Conservation (phyloP, 2,113 vertebrate genomes). For the Chinchilla lanigera region DNA sequence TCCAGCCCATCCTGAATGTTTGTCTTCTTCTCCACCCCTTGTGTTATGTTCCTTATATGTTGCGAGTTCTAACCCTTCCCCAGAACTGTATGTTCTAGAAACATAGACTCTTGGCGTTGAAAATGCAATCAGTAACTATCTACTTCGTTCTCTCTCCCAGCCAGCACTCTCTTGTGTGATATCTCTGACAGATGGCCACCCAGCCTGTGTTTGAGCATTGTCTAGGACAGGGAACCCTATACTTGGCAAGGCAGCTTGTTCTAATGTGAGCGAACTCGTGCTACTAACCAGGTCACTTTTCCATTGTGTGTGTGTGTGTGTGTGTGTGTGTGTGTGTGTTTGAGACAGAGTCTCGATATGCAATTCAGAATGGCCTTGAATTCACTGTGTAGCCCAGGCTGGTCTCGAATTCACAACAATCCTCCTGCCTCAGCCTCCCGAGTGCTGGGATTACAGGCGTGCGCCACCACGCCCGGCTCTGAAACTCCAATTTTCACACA, state of each 20-base stretch:
- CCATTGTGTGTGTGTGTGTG: no score
- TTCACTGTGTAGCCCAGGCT: no score
- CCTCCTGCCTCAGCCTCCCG: no score
- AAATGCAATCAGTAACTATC: slow-evolving; percentile 32
- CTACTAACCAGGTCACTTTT: background rate
- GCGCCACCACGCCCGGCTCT: no score
- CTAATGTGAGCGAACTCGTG: background rate
- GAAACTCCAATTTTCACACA: slow-evolving; percentile 5
- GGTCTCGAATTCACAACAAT: no score
- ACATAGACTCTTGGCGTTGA: slow-evolving; percentile 29
- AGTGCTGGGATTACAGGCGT: no score
- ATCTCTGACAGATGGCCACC: slow-evolving; percentile 49
- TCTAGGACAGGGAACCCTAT: slow-evolving; percentile 48
- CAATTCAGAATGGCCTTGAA: no score
- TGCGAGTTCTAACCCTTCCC: background rate
- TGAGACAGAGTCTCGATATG: no score
- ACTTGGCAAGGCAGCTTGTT: slow-evolving; percentile 39
- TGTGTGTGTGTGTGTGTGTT: no score
- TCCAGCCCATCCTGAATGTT: slow-evolving; percentile 3
- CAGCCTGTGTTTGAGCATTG: slow-evolving; percentile 53
- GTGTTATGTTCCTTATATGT: background rate
- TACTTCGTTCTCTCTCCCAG: slow-evolving; percentile 1
- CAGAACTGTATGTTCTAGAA: slow-evolving; percentile 49
- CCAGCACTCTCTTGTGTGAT: background rate
- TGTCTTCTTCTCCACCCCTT: slow-evolving; percentile 32